Base-by-base conservation (phyloP, 1,140 invertebrate genomes). In the Vanessa tameamea region DNA sequence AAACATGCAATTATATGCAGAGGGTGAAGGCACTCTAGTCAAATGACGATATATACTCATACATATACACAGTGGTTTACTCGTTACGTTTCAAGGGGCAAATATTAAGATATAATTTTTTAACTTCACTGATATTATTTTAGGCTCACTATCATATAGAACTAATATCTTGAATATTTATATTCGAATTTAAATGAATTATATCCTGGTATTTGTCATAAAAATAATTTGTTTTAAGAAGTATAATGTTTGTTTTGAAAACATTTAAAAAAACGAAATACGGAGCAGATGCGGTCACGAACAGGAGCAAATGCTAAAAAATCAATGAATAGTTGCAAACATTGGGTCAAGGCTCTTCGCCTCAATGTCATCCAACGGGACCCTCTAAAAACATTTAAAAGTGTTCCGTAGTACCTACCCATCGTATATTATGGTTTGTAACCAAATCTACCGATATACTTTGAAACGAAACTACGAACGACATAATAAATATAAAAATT, bases 1-100 rank as follows among this genome's bases (percentile, higher is more conserved):
- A 87, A 88, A 91, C 84, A 92, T 87, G 88, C 88, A 90, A 91
- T 89, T 89, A 90, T 88, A 88, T 87, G 86, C 85, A 91, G 85
- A 86, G 77, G 69, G 79, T 68, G 63, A 75, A 74, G 48, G 26
- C 69, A 68, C 74, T 72, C 59, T 64, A 9, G 63, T 79, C 72
- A 81, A 76, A 75, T 61, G 7, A 12, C 12, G 31, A 26, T 61
- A 61, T 15, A 14, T 61, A 37, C 14, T 63, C 57, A 65, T 57
- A 43, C 37, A 43, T 43, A 43, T 43, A 9, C 37, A 9, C 8
- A 23, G 31, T 16, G 48, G 31, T 61, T 14, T 3, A n/a, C 14
- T 37, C 13, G 23, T 57, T 26, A 23, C 31, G 4, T 61, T 61
- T 37, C n/a, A n/a, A 37, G 57, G 57, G 57, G 14, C 14, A 43